Conservation (phyloP, 1,140 invertebrate species). For the Brachionus manjavacas region DNA sequence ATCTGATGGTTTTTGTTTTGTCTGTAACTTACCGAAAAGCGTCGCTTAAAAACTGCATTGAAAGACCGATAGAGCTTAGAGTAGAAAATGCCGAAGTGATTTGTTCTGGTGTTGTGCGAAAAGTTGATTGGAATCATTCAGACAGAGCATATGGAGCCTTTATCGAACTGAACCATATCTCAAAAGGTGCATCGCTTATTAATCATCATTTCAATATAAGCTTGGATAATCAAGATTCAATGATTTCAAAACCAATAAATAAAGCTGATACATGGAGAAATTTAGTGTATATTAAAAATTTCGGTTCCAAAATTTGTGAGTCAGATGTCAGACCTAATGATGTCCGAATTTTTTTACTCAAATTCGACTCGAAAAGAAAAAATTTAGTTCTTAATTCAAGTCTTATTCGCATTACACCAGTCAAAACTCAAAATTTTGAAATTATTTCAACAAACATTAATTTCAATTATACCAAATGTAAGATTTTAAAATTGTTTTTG, state of each 20-base stretch:
- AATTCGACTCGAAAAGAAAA: neutral
- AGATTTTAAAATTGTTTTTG: neutral
- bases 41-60: neutral
- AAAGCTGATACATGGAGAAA: neutral
- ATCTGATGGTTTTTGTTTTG: neutral
- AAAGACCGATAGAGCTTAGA: neutral
- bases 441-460: neutral
- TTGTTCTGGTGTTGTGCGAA: neutral
- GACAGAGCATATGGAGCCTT: neutral
- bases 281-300: neutral
- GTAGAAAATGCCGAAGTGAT: neutral
- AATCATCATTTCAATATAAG: neutral
- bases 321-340: neutral
- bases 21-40: neutral
- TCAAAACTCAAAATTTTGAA: slow-evolving; percentile 3
- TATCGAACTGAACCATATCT: neutral
- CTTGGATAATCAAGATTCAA: neutral
- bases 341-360: slow-evolving; percentile 6
- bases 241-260: neutral
- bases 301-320: neutral
- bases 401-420: neutral
- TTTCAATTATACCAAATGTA: slow-evolving; percentile 15
- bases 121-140: neutral
- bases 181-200: neutral
- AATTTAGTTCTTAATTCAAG: neutral